These are phyloP conservation scores for Porites lobata DNA, from an alignment of 92 coral and sea anemone species.

Conservation along the genomic window DNA sequence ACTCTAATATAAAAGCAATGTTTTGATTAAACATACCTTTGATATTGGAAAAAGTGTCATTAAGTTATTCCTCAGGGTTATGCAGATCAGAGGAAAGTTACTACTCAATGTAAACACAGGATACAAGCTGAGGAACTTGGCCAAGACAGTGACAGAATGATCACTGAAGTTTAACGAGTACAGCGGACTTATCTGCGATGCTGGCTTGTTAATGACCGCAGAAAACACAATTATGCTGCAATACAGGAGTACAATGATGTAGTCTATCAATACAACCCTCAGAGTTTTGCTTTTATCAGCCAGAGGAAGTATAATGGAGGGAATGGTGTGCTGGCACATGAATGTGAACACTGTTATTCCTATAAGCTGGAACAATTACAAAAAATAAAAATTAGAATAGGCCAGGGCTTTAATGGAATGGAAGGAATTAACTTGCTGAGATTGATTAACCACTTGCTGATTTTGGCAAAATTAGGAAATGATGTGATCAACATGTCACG, in stretches of 20 bases:
- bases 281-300: conserved; percentile 74
- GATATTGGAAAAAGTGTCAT: conserved; percentile 68
- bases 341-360: conserved; percentile 88
- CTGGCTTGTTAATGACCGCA: conserved; percentile 79
- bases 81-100: conserved; percentile 85
- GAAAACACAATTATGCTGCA: conserved; percentile 59
- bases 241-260: conserved; percentile 71
- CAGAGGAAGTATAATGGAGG: conserved; percentile 74
- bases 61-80: conserved; percentile 84
- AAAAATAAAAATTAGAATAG: neutral
- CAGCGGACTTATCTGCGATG: conserved; percentile 75
- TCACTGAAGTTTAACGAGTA: conserved; percentile 83
- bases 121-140: conserved; percentile 80
- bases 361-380: conserved; percentile 57
- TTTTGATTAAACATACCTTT: conserved; percentile 52
- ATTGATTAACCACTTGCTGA: too few relatives aligned
- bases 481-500: too few relatives aligned
- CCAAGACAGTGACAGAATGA: conserved; percentile 69
- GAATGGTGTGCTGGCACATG: conserved; percentile 88
- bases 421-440: neutral
- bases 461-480: too few relatives aligned
- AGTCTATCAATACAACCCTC: conserved; percentile 64
- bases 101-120: conserved; percentile 91
- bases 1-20: too few relatives aligned
- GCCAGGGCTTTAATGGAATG: neutral